A percentile compares a stretch with the other conserved stretches of the same genome.
Evolutionary conservation across 2,113 vertebrate genomes (phyloP).

Genomic region (Campylomormyrus tamandua): DNA sequence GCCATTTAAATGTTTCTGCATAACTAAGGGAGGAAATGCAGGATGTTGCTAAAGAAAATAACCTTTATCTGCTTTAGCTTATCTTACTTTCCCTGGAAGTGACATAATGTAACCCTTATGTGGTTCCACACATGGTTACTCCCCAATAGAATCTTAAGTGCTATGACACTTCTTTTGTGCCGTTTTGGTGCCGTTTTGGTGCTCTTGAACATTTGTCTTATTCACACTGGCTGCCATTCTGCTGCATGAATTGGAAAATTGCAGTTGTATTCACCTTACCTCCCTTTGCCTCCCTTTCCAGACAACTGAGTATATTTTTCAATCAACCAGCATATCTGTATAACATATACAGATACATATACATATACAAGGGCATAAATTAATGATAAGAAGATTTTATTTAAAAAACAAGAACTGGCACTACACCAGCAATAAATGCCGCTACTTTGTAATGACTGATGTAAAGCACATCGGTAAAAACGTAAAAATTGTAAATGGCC

Average conservation of each 20-base stretch:
- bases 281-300: neutral
- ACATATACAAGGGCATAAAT: neutral
- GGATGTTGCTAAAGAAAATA: neutral
- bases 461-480: neutral
- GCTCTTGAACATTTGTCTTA: neutral
- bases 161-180: neutral
- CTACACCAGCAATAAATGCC: neutral
- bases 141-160: neutral
- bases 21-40: neutral
- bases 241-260: neutral
- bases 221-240: neutral
- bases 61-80: neutral
- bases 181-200: neutral
- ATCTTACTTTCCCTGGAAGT: neutral
- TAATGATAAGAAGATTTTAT: neutral
- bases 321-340: neutral
- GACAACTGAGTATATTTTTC: neutral
- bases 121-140: neutral
- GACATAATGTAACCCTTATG: neutral
- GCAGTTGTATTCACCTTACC: neutral
- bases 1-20: neutral
- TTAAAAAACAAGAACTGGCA: neutral
- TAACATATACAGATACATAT: neutral
- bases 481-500: neutral
- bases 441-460: neutral